These are phyloP conservation scores for Sycophaga agraensis DNA, from an alignment of 1,140 invertebrate genomes.

Conservation along the genomic window DNA sequence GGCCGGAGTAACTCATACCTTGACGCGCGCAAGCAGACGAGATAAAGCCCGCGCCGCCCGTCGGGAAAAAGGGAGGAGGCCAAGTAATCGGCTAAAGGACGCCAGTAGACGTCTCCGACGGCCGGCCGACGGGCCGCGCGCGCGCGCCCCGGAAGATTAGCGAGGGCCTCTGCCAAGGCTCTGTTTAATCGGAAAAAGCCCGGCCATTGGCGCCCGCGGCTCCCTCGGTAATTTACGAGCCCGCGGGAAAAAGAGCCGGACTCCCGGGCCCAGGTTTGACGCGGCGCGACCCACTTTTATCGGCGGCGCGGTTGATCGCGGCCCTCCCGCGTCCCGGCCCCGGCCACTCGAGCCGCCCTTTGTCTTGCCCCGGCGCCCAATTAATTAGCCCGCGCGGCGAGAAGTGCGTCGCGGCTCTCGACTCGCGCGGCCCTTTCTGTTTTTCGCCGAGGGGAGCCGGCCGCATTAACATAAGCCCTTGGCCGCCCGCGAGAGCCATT, in stretches of 20 bases:
- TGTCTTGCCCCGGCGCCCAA: no score
- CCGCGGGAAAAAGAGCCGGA: conserved; percentile 48
- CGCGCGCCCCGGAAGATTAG: background rate
- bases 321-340: background rate
- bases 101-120: no score
- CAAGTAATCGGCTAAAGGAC: no score
- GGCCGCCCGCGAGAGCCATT: no score
- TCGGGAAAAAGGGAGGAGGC: background rate
- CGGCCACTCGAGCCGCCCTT: no score
- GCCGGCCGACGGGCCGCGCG: no score
- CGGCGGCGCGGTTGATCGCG: conserved; percentile 52
- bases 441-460: no score
- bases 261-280: conserved; percentile 52
- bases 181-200: conserved; percentile 53
- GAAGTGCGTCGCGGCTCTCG: no score
- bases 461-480: no score
- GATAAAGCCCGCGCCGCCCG: conserved; percentile 1
- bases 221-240: conserved; percentile 53
- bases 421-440: no score
- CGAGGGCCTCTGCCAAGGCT: conserved; percentile 55
- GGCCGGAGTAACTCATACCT: background rate
- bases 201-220: background rate
- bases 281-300: conserved; percentile 53
- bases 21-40: conserved; percentile 1
- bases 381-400: no score